Percentiles rank a stretch among this genome's conserved stretches.
These are phyloP conservation scores for Natator depressus DNA, from an alignment of 2,113 vertebrate species.

Conservation along the genomic window DNA sequence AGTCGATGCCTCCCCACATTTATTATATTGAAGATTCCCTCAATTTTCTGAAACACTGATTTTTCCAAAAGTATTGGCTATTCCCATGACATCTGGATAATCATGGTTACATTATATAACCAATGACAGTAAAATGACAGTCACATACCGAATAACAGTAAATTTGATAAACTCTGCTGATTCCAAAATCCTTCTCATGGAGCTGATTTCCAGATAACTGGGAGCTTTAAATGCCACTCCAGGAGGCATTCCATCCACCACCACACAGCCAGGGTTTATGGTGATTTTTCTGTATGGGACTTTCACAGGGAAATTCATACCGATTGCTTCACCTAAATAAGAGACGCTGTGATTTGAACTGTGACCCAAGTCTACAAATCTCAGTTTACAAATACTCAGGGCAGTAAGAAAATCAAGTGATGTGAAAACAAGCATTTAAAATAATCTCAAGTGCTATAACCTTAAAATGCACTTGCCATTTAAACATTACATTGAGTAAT, in stretches of 20 bases:
- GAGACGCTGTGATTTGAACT: not conserved
- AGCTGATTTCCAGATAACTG: conserved; percentile 84
- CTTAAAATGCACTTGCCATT: not conserved
- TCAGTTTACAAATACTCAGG: not conserved
- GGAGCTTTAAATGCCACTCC: conserved; percentile 84
- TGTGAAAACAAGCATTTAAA: not conserved
- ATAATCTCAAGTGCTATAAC: not conserved
- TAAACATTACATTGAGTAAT: not conserved
- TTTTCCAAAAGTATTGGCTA: not conserved
- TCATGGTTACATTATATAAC: not conserved
- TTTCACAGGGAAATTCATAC: conserved; percentile 83
- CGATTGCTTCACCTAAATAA: conserved; percentile 82
- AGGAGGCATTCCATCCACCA: conserved; percentile 84
- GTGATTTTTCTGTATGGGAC: conserved; percentile 86
- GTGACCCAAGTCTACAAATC: not conserved
- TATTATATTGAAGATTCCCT: not conserved
- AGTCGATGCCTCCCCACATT: not conserved
- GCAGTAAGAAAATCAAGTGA: not conserved
- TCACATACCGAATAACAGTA: conserved; percentile 78
- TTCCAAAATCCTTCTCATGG: conserved; percentile 84
- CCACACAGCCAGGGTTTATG: conserved; percentile 82
- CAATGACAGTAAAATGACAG: not conserved
- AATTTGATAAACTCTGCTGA: conserved; percentile 83
- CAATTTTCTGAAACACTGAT: not conserved
- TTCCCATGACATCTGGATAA: not conserved